phyloP scores from a whole-genome alignment of 2,797 vertebrate species.

The Yasuhikotakia modesta region DNA sequence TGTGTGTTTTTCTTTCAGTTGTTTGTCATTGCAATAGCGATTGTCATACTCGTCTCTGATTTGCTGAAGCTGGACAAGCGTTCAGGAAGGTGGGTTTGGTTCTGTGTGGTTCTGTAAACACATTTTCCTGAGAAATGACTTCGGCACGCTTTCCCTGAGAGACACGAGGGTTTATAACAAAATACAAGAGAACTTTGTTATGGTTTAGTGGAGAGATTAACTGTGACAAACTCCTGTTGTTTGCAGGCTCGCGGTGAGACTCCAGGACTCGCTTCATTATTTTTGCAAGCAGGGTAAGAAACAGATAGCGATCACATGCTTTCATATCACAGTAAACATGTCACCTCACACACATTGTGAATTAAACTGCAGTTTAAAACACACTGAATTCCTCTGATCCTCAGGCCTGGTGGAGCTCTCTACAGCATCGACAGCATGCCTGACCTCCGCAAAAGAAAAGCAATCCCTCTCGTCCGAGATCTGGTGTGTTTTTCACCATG shows the following conservation, averaged over 20 bases:
- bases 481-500: constrained; percentile 85
- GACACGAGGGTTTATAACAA: constrained; percentile 56
- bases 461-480: constrained; percentile 95
- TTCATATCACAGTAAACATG: too few species aligned
- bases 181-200: constrained; percentile 32
- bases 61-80: constrained; percentile 69
- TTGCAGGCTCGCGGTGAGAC: constrained; percentile 48
- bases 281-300: constrained; percentile 58
- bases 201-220: constrained; percentile 10
- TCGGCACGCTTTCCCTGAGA: constrained; percentile 42
- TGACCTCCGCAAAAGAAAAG: constrained; percentile 97
- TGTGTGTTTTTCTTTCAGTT: constrained; percentile 84
- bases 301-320: not conserved
- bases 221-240: constrained; percentile 18
- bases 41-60: constrained; percentile 80
- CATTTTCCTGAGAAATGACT: constrained; percentile 21
- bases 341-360: too few species aligned
- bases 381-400: constrained; percentile 43
- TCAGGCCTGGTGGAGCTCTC: constrained; percentile 93
- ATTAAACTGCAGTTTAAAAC: too few species aligned
- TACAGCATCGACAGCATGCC: constrained; percentile 99
- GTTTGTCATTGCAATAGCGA: constrained; percentile 79
- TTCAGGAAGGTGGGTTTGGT: constrained; percentile 83
- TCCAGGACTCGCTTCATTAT: constrained; percentile 55
- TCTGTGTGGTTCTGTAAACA: constrained; percentile 50